Evolutionary conservation across 2,113 vertebrate genomes (phyloP).

Genomic region (Epinephelus cyanopodus): DNA sequence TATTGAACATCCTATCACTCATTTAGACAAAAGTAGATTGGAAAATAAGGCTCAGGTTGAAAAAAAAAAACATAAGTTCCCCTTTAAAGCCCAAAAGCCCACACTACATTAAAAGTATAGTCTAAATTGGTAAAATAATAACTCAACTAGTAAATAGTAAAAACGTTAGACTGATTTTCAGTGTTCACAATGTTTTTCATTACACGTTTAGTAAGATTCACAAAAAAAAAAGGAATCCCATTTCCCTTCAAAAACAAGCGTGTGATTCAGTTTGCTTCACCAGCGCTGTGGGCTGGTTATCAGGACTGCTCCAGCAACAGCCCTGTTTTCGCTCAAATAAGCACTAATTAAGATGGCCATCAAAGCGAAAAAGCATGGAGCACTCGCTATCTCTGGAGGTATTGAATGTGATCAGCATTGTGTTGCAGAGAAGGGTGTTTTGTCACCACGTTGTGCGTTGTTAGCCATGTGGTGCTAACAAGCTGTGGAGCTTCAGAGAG

Average conservation of each 20-base stretch:
- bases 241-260: background rate
- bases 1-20: too few relatives aligned
- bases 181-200: background rate
- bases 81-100: too few relatives aligned
- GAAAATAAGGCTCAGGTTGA: too few relatives aligned
- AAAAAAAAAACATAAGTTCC: too few relatives aligned
- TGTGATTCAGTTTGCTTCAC: slow-evolving; percentile 1
- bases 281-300: slow-evolving; percentile 18
- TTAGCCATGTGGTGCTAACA: slow-evolving; percentile 57
- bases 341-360: slow-evolving; percentile 57
- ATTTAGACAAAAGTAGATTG: too few relatives aligned
- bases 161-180: background rate
- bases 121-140: background rate
- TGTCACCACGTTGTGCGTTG: slow-evolving; percentile 9
- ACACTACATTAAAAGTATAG: background rate
- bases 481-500: slow-evolving; percentile 25
- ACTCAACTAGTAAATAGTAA: background rate
- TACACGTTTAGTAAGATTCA: background rate
- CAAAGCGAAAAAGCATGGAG: slow-evolving; percentile 23
- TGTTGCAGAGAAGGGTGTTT: slow-evolving; percentile 31
- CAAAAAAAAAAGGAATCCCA: background rate
- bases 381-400: slow-evolving; percentile 19
- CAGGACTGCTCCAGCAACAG: slow-evolving; percentile 27
- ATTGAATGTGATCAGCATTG: slow-evolving; percentile 43
- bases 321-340: slow-evolving; percentile 45